Conservation (phyloP, 2,797 vertebrate genomes). For the Enteromius trimaculatus region DNA sequence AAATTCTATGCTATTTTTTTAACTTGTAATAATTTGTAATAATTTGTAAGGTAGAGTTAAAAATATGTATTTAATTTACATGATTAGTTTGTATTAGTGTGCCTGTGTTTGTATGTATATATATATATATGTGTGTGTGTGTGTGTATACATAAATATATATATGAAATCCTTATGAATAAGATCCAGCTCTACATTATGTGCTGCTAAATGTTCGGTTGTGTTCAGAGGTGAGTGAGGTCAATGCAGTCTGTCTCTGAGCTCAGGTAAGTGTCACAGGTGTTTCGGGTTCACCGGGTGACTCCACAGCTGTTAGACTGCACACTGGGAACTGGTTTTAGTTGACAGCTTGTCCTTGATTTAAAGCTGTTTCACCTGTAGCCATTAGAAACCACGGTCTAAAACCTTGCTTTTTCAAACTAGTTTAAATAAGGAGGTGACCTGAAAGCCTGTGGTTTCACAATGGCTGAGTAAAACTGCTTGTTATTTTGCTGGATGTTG, state of each 20-base stretch:
- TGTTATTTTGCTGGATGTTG: not conserved
- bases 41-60: no score
- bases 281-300: conserved; percentile 27
- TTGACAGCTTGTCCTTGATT: not conserved
- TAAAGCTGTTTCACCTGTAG: not conserved
- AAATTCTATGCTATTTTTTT: no score
- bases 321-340: conserved; percentile 12
- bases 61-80: no score
- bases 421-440: no score
- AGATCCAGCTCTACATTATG: not conserved
- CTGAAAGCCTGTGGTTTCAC: not conserved
- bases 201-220: not conserved
- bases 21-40: no score
- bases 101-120: no score
- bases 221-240: not conserved
- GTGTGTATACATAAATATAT: no score
- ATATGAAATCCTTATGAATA: not conserved
- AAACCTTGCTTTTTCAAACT: not conserved
- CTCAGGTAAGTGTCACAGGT: conserved; percentile 57
- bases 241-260: not conserved
- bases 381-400: not conserved
- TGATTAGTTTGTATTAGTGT: no score
- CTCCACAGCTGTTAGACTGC: not conserved
- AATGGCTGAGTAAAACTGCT: not conserved
- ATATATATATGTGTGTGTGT: no score